A percentile compares a stretch with the other conserved stretches of the same genome.
phyloP scores from a whole-genome alignment of 2,888 invertebrate species.

The Rhagonycha lutea region DNA sequence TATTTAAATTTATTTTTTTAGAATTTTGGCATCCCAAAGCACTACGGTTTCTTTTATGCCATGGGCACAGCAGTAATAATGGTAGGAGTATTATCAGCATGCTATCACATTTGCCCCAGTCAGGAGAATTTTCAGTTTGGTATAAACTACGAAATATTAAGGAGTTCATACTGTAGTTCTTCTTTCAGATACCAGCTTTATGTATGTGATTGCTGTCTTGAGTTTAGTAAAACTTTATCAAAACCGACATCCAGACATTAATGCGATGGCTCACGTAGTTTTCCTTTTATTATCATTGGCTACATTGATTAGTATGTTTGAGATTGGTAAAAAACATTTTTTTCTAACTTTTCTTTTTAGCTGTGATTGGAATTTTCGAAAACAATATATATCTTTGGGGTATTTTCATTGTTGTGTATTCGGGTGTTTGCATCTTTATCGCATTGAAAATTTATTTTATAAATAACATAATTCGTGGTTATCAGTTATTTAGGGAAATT shows the following conservation, averaged over 20 bases:
- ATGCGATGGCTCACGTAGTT: slow-evolving; percentile 78
- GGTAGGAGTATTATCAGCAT: slow-evolving; percentile 84
- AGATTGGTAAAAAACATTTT: not conserved
- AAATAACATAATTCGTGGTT: slow-evolving; percentile 55
- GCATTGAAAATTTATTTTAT: slow-evolving; percentile 51
- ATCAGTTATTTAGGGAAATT: not conserved
- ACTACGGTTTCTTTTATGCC: slow-evolving; percentile 82
- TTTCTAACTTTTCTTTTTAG: slow-evolving; percentile 55
- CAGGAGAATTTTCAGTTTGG: slow-evolving; percentile 91
- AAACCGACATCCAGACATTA: slow-evolving; percentile 83
- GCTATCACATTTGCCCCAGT: slow-evolving; percentile 89
- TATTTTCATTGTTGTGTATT: slow-evolving; percentile 70
- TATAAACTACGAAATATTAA: slow-evolving; percentile 46
- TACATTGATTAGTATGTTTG: slow-evolving; percentile 63
- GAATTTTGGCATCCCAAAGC: slow-evolving; percentile 73
- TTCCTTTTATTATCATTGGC: slow-evolving; percentile 75
- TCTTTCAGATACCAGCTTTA: slow-evolving; percentile 83
- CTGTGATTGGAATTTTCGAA: slow-evolving; percentile 68
- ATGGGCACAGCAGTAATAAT: slow-evolving; percentile 84
- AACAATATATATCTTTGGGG: slow-evolving; percentile 72
- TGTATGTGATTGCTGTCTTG: slow-evolving; percentile 87
- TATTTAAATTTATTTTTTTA: slow-evolving; percentile 47
- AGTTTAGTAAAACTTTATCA: slow-evolving; percentile 88
- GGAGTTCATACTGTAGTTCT: not conserved
- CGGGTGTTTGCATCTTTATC: slow-evolving; percentile 59